phyloP scores from a whole-genome alignment of 1,140 invertebrate species.

The Anthonomus grandis region DNA sequence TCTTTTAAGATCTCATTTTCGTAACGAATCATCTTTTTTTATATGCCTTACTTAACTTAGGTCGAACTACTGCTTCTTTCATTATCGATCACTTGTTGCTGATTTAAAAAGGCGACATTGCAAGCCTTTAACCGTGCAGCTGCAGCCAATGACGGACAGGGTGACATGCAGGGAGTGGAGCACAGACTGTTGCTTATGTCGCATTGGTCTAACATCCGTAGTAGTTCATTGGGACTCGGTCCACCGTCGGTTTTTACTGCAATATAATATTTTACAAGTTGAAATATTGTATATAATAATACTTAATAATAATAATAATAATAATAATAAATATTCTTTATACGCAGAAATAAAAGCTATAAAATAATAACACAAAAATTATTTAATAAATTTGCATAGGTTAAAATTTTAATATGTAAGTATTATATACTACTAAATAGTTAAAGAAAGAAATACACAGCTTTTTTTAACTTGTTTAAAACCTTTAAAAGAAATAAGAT shows the following conservation, averaged over 20 bases:
- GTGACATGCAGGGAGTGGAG: conserved; percentile 82
- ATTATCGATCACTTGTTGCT: conserved; percentile 50
- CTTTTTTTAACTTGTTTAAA: no score
- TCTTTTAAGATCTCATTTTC: no score
- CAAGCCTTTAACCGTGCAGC: conserved; percentile 68
- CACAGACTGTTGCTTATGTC: conserved; percentile 82
- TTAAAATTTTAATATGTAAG: no score
- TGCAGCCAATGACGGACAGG: conserved; percentile 65
- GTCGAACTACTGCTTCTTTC: conserved; percentile 27
- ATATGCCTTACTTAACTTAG: not conserved
- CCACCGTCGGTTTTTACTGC: conserved; percentile 67
- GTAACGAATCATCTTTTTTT: not conserved
- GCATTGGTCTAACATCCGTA: conserved; percentile 88
- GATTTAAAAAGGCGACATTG: conserved; percentile 71
- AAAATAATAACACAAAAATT: no score
- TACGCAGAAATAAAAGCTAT: no score
- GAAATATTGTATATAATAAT: no score
- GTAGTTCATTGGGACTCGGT: conserved; percentile 83
- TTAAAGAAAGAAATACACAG: no score
- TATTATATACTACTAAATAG: no score
- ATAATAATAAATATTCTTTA: no score
- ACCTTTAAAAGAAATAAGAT: no score
- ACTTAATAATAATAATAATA: no score
- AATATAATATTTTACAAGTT: conserved; percentile 20
- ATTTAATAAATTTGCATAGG: no score